Base-by-base conservation (phyloP, 2,797 vertebrate species). In the Acanthurus leucopareius region DNA sequence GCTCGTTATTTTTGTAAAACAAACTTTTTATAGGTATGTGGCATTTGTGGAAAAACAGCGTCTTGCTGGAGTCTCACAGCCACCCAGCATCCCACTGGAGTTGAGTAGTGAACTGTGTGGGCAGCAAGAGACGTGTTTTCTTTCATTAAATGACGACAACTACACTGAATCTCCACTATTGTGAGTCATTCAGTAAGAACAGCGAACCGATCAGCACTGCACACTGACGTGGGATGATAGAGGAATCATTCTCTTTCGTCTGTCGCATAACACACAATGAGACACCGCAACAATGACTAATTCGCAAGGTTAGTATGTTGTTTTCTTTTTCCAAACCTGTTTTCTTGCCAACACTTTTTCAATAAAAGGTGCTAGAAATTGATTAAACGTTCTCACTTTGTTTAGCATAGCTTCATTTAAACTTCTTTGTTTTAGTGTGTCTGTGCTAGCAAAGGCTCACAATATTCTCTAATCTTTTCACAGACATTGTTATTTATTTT, bases 81-180 rank as follows among this genome's bases (percentile, higher is more conserved):
- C 81, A 62, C 79, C 71, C 69, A 67, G 66, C 15, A 8, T 75
- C 66, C 67, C 75, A 61, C 64, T 58, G 75, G 78, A 85, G 82
- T 76, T 82, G 17, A 54, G 75, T 60, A 42, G 69, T 77, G 71
- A 82, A 61, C 73, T 49, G 71, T 73, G 72, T 76, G 76, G 79
- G 85, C 69, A 59, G 69, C 22, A 67, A 38, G 54, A 84, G 79
- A 77, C 76, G 52, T 56, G 58, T 20, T 32, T 84, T 80, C 66
- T 77, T 77, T 89, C 59, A 83, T 89, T 91, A 87, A 64, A 75
- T 83, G 72, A 82, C 53, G 77, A 62, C 63, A 85, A 70, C 52
- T 68, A 10, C 53, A 48, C 70, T 69, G 74, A 79, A 79, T 60
- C 61, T 72, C 62, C 57, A 70, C 73, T 68, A 61, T 79, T 73